Evolutionary conservation across 2,797 vertebrate species (phyloP).

Genomic region (Hipposideros larvatus): DNA sequence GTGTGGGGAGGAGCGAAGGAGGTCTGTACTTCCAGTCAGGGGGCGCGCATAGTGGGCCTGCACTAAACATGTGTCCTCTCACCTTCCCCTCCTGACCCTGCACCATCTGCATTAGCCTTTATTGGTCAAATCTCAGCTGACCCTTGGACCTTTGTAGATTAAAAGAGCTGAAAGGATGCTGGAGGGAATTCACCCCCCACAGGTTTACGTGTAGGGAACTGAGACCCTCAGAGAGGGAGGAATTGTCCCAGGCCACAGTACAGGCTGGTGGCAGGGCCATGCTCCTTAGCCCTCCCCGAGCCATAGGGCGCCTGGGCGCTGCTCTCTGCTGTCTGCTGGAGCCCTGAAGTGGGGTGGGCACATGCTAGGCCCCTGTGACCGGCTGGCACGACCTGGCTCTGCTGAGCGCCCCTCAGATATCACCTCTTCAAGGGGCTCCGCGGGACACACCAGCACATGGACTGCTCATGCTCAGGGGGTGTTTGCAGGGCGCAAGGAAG

Average conservation of each 20-base stretch:
- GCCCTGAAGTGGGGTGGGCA: not conserved
- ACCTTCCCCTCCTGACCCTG: too few relatives aligned
- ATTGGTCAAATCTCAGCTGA: not conserved
- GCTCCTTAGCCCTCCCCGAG: fast-evolving
- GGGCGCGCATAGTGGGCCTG: fast-evolving
- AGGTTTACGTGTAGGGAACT: not conserved
- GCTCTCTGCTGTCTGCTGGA: not conserved
- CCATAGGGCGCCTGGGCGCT: fast-evolving
- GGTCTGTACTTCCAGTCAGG: fast-evolving
- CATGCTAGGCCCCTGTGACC: fast-evolving
- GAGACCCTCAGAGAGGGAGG: not conserved
- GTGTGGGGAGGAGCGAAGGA: fast-evolving
- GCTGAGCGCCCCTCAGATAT: not conserved
- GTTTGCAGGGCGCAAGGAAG: not conserved
- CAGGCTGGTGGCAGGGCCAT: not conserved
- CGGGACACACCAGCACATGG: not conserved
- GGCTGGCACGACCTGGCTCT: not conserved
- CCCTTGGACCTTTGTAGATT: too few relatives aligned
- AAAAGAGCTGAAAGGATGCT: not conserved
- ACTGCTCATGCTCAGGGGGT: not conserved
- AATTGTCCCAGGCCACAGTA: not conserved
- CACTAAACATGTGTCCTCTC: fast-evolving
- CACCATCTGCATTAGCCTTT: fast-evolving
- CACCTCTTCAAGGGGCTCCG: fast-evolving
- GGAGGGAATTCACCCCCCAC: not conserved